Evolutionary conservation across 2,888 invertebrate species (phyloP).

Genomic region (Morpho achilles): DNA sequence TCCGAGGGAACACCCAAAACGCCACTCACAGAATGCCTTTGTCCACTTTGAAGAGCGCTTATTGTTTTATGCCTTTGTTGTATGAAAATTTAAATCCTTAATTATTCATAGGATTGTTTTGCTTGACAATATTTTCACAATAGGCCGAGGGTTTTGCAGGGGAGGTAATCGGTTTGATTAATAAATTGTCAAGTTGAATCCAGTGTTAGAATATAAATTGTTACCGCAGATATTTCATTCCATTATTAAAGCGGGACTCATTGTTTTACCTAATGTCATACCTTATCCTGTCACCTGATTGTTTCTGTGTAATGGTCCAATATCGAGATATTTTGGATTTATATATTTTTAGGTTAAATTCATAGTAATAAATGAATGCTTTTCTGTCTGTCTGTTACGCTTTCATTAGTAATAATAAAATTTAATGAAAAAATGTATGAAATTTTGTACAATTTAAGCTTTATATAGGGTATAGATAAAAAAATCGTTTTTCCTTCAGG

Average conservation of each 20-base stretch:
- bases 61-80: slow-evolving; percentile 77
- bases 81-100: slow-evolving; percentile 77
- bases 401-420: too few relatives aligned
- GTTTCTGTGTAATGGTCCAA: slow-evolving; percentile 45
- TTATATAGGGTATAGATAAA: too few relatives aligned
- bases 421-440: too few relatives aligned
- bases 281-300: slow-evolving; percentile 76
- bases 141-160: slow-evolving; percentile 65
- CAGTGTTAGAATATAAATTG: slow-evolving; percentile 77
- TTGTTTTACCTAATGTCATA: slow-evolving; percentile 77
- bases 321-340: slow-evolving; percentile 20
- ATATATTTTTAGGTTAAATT: neutral
- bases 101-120: slow-evolving; percentile 79
- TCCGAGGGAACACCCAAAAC: slow-evolving; percentile 56
- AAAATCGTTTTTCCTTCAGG: too few relatives aligned
- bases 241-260: slow-evolving; percentile 70
- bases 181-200: slow-evolving; percentile 79
- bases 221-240: slow-evolving; percentile 77
- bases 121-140: slow-evolving; percentile 77
- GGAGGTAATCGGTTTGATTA: slow-evolving; percentile 78
- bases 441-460: too few relatives aligned
- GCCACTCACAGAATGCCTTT: slow-evolving; percentile 69
- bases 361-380: neutral
- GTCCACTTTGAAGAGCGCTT: slow-evolving; percentile 72
- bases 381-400: too few relatives aligned